These are phyloP conservation scores for Capricornis sumatraensis DNA, from an alignment of 2,113 vertebrate genomes.

Conservation along the genomic window DNA sequence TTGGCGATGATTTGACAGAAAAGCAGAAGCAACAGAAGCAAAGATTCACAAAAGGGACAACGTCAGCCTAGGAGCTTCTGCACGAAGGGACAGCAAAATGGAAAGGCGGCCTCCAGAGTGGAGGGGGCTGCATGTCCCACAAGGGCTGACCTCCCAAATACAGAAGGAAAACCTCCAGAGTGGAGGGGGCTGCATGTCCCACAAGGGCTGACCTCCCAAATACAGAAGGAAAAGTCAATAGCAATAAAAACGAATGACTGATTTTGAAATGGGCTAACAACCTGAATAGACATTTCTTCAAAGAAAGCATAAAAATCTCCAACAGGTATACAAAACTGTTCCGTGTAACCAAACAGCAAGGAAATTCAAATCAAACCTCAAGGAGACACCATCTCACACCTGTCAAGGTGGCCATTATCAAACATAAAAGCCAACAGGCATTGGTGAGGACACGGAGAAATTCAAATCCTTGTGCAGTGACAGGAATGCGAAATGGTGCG, in stretches of 20 bases:
- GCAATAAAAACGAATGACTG: not conserved
- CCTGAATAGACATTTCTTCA: not conserved
- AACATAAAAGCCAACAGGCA: not conserved
- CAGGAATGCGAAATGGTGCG: not conserved
- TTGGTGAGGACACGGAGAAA: not conserved
- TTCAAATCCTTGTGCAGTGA: not conserved
- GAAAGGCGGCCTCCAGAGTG: not conserved
- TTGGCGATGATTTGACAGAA: not conserved
- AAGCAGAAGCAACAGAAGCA: not conserved
- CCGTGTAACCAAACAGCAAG: not conserved
- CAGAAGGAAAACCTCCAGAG: not conserved
- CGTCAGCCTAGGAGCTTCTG: not conserved
- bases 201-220: not conserved
- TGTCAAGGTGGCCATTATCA: not conserved
- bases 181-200: not conserved
- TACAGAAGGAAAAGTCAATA: not conserved
- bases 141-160: not conserved
- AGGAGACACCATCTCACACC: not conserved
- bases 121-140: not conserved
- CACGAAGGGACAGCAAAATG: not conserved
- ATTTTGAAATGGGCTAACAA: not conserved
- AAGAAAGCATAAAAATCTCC: not conserved
- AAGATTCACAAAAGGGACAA: not conserved
- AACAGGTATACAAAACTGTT: not conserved
- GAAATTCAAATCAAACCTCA: not conserved